Percentiles rank a stretch among this genome's conserved stretches.
phyloP scores from a whole-genome alignment of 2,113 vertebrate genomes.

The Okapia johnstoni region DNA sequence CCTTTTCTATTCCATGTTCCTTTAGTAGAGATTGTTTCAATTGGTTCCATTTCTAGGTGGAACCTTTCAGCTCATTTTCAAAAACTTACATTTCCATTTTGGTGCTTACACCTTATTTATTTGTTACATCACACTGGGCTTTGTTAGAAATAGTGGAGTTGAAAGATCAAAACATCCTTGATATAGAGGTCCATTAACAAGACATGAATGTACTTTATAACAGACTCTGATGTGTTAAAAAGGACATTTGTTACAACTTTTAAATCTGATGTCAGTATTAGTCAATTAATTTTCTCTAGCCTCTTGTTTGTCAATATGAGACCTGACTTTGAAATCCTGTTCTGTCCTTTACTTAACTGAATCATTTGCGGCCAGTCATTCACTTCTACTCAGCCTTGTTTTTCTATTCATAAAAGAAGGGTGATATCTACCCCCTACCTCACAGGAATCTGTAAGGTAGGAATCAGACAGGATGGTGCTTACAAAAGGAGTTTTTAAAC shows the following conservation, averaged over 20 bases:
- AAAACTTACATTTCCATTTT: constrained; percentile 4
- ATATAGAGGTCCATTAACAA: neutral
- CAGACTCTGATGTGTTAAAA: neutral
- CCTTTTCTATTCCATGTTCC: constrained; percentile 39
- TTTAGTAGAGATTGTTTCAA: constrained; percentile 18
- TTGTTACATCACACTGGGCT: neutral
- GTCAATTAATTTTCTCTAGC: neutral
- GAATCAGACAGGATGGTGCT: neutral
- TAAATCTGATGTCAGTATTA: neutral
- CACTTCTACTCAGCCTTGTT: neutral
- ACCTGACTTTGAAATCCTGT: neutral
- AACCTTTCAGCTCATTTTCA: constrained; percentile 20
- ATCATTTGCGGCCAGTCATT: neutral
- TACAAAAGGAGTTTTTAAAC: neutral
- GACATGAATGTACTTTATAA: neutral
- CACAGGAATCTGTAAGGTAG: neutral
- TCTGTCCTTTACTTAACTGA: neutral
- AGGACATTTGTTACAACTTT: neutral
- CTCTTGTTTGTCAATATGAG: neutral
- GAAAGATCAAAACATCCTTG: neutral
- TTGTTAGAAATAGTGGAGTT: neutral
- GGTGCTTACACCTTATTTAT: neutral
- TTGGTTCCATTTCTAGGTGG: neutral
- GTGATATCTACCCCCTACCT: neutral
- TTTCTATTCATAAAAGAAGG: neutral